Percentiles rank a stretch among this genome's conserved stretches.
Evolutionary conservation across 1,140 invertebrate genomes (phyloP).

Genomic region (Fopius arisanus): DNA sequence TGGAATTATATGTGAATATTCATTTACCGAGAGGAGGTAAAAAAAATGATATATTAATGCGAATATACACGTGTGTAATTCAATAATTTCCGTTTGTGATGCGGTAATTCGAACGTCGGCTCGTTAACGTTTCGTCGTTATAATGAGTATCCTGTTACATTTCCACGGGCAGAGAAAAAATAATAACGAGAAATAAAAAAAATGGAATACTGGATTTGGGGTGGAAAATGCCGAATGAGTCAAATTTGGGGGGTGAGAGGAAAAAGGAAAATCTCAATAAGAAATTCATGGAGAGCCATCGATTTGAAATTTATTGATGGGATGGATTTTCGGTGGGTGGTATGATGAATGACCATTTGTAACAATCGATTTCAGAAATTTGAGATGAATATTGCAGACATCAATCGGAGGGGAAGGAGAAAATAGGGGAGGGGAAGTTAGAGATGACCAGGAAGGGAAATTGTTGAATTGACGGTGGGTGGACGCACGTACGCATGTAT

Average conservation of each 20-base stretch:
- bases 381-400: neutral
- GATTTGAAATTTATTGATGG: neutral
- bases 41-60: constrained; percentile 4
- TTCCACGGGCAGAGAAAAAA: neutral
- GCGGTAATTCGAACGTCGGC: constrained; percentile 49
- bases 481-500: constrained; percentile 15
- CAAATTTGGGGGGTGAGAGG: neutral
- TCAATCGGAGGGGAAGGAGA: neutral
- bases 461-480: constrained; percentile 3
- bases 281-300: neutral
- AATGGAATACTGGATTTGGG: neutral
- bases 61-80: constrained; percentile 43
- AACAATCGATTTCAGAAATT: neutral
- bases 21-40: neutral
- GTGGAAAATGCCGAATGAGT: neutral
- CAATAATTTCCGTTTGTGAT: constrained; percentile 53
- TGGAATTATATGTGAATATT: neutral
- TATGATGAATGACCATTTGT: neutral
- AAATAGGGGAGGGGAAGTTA: neutral
- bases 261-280: neutral
- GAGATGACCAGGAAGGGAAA: constrained; percentile 2
- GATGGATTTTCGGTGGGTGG: neutral
- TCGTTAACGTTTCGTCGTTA: constrained; percentile 46
- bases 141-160: constrained; percentile 56
- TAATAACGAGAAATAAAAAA: neutral